Evolutionary conservation across 2,888 invertebrate species (phyloP).

Genomic region (Stegana nigrithorax): DNA sequence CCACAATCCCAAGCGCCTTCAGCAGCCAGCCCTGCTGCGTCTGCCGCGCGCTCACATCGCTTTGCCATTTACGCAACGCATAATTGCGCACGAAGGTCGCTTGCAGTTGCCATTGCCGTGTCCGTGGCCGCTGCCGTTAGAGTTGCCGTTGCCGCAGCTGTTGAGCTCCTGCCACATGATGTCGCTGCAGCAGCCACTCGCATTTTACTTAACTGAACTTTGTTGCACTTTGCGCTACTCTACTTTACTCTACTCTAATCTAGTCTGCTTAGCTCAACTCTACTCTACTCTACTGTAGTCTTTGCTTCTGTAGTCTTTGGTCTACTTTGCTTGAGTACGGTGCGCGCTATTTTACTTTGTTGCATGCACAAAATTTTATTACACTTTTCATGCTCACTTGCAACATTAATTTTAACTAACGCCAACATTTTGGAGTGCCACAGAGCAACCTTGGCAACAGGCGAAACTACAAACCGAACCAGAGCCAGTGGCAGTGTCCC

Average conservation of each 20-base stretch:
- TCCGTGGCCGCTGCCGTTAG: neutral
- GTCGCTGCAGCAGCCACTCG: neutral
- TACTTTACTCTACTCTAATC: too few species aligned
- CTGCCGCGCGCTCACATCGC: neutral
- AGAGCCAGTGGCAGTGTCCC: too few species aligned
- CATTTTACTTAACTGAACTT: too few species aligned
- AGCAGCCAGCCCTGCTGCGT: neutral
- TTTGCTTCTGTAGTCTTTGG: neutral
- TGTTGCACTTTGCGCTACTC: too few species aligned
- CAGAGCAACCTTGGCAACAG: too few species aligned
- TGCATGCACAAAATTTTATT: slow-evolving; percentile 8
- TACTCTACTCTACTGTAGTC: neutral
- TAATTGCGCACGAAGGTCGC: slow-evolving; percentile 9
- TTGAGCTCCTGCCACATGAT: too few species aligned
- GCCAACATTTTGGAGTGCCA: slow-evolving; percentile 7
- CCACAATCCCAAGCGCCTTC: too few species aligned
- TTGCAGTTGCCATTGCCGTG: too few species aligned
- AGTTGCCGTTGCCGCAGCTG: neutral
- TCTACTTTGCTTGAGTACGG: too few species aligned
- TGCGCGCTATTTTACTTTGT: slow-evolving; percentile 1
- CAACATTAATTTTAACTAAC: slow-evolving; percentile 13
- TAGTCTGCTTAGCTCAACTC: neutral
- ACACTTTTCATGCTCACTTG: slow-evolving; percentile 2
- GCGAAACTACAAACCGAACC: too few species aligned
- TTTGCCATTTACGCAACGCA: neutral